Conservation (phyloP, 2,797 vertebrate genomes). For the Adrianichthys oophorus region DNA sequence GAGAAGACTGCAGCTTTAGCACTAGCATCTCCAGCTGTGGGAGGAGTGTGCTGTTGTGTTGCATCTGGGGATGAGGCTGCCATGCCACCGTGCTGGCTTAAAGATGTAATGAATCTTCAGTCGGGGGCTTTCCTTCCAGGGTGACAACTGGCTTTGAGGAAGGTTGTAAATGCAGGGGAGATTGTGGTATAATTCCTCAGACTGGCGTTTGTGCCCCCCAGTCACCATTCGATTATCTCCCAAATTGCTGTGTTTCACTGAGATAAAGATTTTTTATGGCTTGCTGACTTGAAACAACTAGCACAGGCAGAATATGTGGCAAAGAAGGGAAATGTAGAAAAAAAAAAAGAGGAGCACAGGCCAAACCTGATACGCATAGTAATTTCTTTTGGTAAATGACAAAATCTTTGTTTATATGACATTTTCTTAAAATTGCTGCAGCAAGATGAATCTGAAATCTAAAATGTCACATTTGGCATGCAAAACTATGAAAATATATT, state of each 20-base stretch:
- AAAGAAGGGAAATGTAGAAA: constrained; percentile 50
- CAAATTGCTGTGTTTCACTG: constrained; percentile 99
- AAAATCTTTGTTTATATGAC: constrained; percentile 99
- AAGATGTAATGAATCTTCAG: constrained; percentile 93
- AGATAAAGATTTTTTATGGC: constrained; percentile 99
- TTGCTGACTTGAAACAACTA: constrained; percentile 99
- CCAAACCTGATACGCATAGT: constrained; percentile 96
- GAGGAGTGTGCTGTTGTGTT: constrained; percentile 77
- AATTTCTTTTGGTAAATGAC: constrained; percentile 98
- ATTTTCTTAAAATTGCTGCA: constrained; percentile 95
- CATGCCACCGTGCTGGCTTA: constrained; percentile 87
- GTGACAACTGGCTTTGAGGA: constrained; percentile 96
- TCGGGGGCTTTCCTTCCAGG: constrained; percentile 88
- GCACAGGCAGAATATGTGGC: constrained; percentile 84
- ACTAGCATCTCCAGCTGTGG: constrained; percentile 70
- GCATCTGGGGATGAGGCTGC: constrained; percentile 80
- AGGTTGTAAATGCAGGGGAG: constrained; percentile 99
- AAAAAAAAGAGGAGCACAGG: constrained; percentile 75
- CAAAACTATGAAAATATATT: constrained; percentile 99
- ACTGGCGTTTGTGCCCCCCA: constrained; percentile 99
- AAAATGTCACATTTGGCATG: constrained; percentile 99
- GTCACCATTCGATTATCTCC: constrained; percentile 99
- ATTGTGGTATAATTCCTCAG: constrained; percentile 99
- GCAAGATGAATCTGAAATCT: constrained; percentile 97
- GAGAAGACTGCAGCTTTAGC: constrained; percentile 58